Evolutionary conservation across 2,888 invertebrate genomes (phyloP).

Genomic region (Habrosyne pyritoides): DNA sequence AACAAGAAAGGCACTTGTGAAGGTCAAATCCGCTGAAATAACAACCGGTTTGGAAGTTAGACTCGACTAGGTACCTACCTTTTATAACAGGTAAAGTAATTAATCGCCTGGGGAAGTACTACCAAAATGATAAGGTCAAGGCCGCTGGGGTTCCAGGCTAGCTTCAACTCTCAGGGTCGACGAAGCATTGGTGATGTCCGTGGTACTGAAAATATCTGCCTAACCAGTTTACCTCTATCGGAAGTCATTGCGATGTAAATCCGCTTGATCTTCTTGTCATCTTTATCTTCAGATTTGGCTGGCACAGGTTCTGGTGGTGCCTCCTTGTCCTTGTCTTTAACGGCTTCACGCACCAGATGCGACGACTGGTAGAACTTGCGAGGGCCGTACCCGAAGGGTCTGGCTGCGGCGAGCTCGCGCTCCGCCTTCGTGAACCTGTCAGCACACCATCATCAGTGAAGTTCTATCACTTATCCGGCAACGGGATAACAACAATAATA

Average conservation of each 20-base stretch:
- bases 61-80: too few species aligned
- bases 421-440: constrained; percentile 89
- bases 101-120: too few species aligned
- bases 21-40: too few species aligned
- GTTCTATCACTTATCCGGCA: too few species aligned
- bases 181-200: too few species aligned
- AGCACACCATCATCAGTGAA: neutral
- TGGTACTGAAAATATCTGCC: neutral
- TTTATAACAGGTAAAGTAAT: too few species aligned
- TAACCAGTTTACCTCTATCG: constrained; percentile 81
- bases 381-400: constrained; percentile 88
- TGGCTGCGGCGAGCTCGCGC: constrained; percentile 87
- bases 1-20: too few species aligned
- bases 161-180: too few species aligned
- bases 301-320: constrained; percentile 70
- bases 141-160: too few species aligned
- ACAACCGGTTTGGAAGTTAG: too few species aligned
- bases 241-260: constrained; percentile 89
- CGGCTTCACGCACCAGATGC: constrained; percentile 51
- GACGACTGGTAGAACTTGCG: constrained; percentile 85
- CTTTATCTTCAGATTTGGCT: constrained; percentile 49
- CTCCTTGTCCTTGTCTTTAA: constrained; percentile 29
- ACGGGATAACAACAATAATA: too few species aligned
- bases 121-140: too few species aligned
- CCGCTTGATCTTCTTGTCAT: constrained; percentile 48